A percentile compares a stretch with the other conserved stretches of the same genome.
Conservation (phyloP, 2,797 vertebrate genomes). For the Bovichtus diacanthus region DNA sequence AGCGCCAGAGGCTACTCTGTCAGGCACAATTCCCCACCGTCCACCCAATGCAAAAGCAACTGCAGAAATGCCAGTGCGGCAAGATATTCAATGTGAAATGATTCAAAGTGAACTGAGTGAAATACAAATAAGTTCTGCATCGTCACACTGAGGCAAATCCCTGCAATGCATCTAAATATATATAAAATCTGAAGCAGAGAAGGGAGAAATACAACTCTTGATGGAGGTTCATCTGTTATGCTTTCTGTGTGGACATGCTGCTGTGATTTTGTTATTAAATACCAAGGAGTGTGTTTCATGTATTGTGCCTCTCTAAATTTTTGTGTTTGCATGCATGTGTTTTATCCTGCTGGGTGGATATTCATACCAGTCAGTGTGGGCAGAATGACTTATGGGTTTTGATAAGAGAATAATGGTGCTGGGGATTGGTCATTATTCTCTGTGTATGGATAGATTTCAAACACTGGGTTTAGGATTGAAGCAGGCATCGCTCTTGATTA, state of each 20-base stretch:
- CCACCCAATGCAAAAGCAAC: slow-evolving; percentile 59
- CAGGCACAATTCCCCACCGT: slow-evolving; percentile 72
- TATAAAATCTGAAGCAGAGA: slow-evolving; percentile 8
- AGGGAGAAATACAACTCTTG: slow-evolving; percentile 3
- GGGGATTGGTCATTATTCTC: slow-evolving; percentile 73
- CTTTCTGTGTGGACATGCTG: slow-evolving; percentile 40
- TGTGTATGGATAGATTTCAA: slow-evolving; percentile 65
- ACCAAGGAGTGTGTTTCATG: slow-evolving; percentile 43
- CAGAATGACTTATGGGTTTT: slow-evolving; percentile 79
- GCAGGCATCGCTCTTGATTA: slow-evolving; percentile 58
- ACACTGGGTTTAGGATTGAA: slow-evolving; percentile 50
- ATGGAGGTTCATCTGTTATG: slow-evolving; percentile 40
- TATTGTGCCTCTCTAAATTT: slow-evolving; percentile 27
- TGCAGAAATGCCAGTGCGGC: slow-evolving; percentile 64
- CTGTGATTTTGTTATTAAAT: slow-evolving; percentile 53
- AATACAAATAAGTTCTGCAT: slow-evolving; percentile 32
- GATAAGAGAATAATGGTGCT: slow-evolving; percentile 80
- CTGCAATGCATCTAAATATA: slow-evolving; percentile 24
- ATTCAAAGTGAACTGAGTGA: slow-evolving; percentile 60
- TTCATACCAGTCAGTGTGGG: slow-evolving; percentile 61
- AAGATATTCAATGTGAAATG: slow-evolving; percentile 63
- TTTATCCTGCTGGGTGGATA: slow-evolving; percentile 31
- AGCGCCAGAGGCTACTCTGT: slow-evolving; percentile 70
- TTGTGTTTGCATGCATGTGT: slow-evolving; percentile 35
- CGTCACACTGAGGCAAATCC: slow-evolving; percentile 49